Evolutionary conservation across 1,140 invertebrate species (phyloP), one percentile per base, ranked within the genome.

Genomic region (Thaumatotibia leucotreta): DNA sequence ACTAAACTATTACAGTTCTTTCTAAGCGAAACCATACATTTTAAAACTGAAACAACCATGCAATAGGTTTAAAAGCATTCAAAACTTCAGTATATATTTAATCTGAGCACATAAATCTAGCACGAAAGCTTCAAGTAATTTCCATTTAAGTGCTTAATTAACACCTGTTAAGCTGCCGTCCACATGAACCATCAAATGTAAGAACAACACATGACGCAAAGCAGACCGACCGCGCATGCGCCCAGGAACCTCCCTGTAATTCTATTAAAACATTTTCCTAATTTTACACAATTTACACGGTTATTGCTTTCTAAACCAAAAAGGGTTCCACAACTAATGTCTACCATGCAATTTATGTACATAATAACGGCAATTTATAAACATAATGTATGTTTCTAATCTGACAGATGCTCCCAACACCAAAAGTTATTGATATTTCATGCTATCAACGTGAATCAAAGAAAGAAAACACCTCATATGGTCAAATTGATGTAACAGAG

Each of bases 141-240:
- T 24, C 11, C 29, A 58, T 58, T 58, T 58, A n/a, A 27, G 24
- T 58, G 52, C 24, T 27, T 58, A 27, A 58, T 58, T 58, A 58
- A 58, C 52, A 58, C 52, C 52, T 58, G 52, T 58, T 58, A 58
- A 58, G 14, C 39, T 11, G n/a, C 24, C 10, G 52, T n/a, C 24
- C 52, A 58, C 52, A 58, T 24, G 52, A 29, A 11, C 50, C 52
- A 58, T 58, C 29, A 58, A 29, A 58, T 58, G 52, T 32, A 35
- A 62, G 31, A 62, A 62, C 17, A 62, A 62, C 61, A 62, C 61
- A 75, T 82, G 79, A 84, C 82, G 79, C 82, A 84, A 68, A 77
- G 79, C 73, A 66, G 73, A 23, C 72, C 20, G 31, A 32, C 50
- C 32, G 66, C 54, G 66, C 83, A 80, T 85, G 83, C 83, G 83